Evolutionary conservation across 2,888 invertebrate species (phyloP).

Genomic region (Pseudococcus jackbeardsleyi): DNA sequence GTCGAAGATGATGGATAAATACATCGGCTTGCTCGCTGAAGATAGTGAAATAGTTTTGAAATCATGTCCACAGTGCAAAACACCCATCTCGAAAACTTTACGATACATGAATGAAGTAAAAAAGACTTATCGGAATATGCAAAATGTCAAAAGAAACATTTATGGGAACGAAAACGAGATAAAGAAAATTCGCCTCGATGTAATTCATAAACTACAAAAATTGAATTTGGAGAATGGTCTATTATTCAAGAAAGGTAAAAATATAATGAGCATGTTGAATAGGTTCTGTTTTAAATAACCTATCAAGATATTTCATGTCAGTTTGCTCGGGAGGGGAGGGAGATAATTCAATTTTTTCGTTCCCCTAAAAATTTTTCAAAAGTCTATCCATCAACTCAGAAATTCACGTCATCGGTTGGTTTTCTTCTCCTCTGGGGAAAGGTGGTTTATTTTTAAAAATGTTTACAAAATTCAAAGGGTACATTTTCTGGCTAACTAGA

Average conservation of each 20-base stretch:
- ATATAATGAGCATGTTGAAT: too few relatives aligned
- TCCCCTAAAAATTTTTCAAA: too few relatives aligned
- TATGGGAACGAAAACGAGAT: constrained; percentile 67
- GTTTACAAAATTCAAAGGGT: too few relatives aligned
- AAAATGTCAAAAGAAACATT: constrained; percentile 69
- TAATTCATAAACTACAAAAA: constrained; percentile 4
- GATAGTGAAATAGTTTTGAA: constrained; percentile 69
- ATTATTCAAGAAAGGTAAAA: not conserved
- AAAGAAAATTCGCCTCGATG: not conserved
- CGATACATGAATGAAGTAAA: constrained; percentile 74
- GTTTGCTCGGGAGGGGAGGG: too few relatives aligned
- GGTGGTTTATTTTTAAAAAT: too few relatives aligned
- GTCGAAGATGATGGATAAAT: constrained; percentile 70
- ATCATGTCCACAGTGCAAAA: constrained; percentile 75
- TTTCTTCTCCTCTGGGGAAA: too few relatives aligned
- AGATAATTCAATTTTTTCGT: too few relatives aligned
- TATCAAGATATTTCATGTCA: too few relatives aligned
- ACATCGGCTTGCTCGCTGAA: constrained; percentile 32
- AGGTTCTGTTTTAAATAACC: too few relatives aligned
- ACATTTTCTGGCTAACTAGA: too few relatives aligned
- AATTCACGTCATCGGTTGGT: too few relatives aligned
- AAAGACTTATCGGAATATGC: constrained; percentile 70
- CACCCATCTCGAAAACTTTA: constrained; percentile 74
- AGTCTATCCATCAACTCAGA: too few relatives aligned
- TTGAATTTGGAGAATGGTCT: not conserved